Base-by-base conservation (phyloP, 2,888 invertebrate species). In the Caenorhabditis japonica region DNA sequence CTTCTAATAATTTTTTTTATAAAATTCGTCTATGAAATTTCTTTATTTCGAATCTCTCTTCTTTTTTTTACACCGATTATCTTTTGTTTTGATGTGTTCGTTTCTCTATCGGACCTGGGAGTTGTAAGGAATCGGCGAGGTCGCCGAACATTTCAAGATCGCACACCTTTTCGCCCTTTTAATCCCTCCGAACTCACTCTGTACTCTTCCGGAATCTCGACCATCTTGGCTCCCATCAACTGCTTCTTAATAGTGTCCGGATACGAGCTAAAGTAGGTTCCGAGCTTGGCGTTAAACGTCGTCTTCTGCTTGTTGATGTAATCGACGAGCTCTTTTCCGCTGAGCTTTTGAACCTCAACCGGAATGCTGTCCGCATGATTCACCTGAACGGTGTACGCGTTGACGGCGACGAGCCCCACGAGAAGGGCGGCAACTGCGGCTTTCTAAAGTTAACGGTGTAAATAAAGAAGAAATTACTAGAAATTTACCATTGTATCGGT, bases 171-270 rank as follows among this genome's bases (percentile, higher is more conserved):
- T n/a, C n/a, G n/a, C n/a, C n/a, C n/a, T n/a, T n/a, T n/a, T n/a
- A n/a, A n/a, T n/a, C n/a, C n/a, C n/a, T n/a, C n/a, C n/a, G n/a
- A n/a, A 51, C 69, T 47, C 17, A 76, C 75, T 53, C 71, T 47
- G 70, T 79, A 69, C 36, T 74, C 71, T 1, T 55, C 76, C 21
- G 77, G 77, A 30, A 79, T 62, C 47, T 73, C 77, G 41, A 77
- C 69, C 69, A 62, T 79, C 73, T 77, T 77, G 19, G 76, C 75
- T 49, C 79, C 79, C 78, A 81, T 81, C 49, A 74, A 58, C 43
- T 66, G 61, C 30, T 71, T 70, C 70, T 78, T 78, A 41, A 75
- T 70, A 8, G 43, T 43, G 27, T 76, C 66, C 39, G 77, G 66
- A 53, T 74, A 75, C 13, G 39, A 49, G 41, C 73, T 70, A 68